Base-by-base conservation (phyloP, 2,113 vertebrate genomes). In the Pterocles burchelli region DNA sequence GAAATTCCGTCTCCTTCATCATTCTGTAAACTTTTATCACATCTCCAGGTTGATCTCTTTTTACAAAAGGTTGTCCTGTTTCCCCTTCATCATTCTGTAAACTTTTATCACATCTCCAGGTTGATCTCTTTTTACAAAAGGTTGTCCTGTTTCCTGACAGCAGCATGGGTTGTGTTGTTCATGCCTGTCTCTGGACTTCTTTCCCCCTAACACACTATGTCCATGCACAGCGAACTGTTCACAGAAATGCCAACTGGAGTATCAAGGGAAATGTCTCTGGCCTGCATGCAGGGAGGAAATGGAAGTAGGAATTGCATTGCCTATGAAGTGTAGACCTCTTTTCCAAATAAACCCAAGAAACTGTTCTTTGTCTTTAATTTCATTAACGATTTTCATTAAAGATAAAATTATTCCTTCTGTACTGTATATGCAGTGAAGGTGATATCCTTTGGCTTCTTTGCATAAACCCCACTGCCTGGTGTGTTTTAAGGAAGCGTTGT, bases 401-500 rank as follows among this genome's bases (percentile, higher is more conserved):
- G 52, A 17, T 33, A 49, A 72, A 49, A 3, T 21, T 38, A 3
- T 22, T 82, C 6, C n/a, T 78, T 66, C 29, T 66, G 26, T 51
- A 8, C 33, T 36, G 22, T 15, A 4, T 21, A 6, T 57, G 34
- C 73, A 80, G 25, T 6, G 7, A 58, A 77, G 8, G 25, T 36
- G 58, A 57, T 57, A 43, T 16, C 25, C 16, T 70, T 33, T 15
- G 7, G 33, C 16, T 7, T 59, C 36, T 36, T 51, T 49, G 41
- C 33, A 16, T 49, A 65, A 72, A 70, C 38, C 17, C 10, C 26
- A 12, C 82, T 61, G 13, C 59, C 46, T 45, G 10, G 15, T 70
- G 1, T 1, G 9, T 55, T 87, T 84, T 36, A 55, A 55, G 70
- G 68, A 92, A 75, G 38, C 0, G 0, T 46, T 11, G 34, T 41